Conservation (phyloP, 2,113 vertebrate genomes). For the Chlamydotis undulata region DNA sequence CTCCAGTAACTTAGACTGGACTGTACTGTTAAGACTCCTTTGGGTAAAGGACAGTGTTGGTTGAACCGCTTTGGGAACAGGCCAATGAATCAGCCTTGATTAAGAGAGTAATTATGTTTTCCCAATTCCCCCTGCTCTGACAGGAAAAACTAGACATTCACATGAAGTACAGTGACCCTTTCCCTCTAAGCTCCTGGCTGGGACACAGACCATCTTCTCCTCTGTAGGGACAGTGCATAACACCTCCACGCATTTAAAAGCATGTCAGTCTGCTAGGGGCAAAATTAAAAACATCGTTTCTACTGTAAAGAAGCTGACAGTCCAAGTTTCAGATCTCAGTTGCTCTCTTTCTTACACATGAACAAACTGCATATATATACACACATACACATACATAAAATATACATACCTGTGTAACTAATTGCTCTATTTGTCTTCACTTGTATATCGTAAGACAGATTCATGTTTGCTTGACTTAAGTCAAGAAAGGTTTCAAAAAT, state of each 20-base stretch:
- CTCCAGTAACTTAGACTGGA: not conserved
- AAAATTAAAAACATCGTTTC: not conserved
- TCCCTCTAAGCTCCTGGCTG: not conserved
- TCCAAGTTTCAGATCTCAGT: not conserved
- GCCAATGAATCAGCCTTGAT: not conserved
- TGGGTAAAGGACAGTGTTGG: not conserved
- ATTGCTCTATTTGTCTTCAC: not conserved
- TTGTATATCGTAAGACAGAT: not conserved
- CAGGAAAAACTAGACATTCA: not conserved
- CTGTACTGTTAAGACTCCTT: fast-evolving
- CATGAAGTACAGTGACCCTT: not conserved
- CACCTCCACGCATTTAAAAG: not conserved
- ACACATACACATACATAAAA: not conserved
- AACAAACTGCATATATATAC: not conserved
- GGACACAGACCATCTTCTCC: not conserved
- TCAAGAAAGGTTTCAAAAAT: not conserved
- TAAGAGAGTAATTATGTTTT: not conserved
- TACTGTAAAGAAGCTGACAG: not conserved
- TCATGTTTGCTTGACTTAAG: not conserved
- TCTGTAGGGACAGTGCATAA: not conserved
- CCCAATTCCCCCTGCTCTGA: not conserved
- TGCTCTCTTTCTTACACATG: not conserved
- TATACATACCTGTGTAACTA: not conserved
- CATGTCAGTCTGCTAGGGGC: not conserved
- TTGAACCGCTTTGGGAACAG: not conserved